A percentile compares a stretch with the other conserved stretches of the same genome.
phyloP scores from a whole-genome alignment of 2,113 vertebrate genomes.

The Lycaon pictus region DNA sequence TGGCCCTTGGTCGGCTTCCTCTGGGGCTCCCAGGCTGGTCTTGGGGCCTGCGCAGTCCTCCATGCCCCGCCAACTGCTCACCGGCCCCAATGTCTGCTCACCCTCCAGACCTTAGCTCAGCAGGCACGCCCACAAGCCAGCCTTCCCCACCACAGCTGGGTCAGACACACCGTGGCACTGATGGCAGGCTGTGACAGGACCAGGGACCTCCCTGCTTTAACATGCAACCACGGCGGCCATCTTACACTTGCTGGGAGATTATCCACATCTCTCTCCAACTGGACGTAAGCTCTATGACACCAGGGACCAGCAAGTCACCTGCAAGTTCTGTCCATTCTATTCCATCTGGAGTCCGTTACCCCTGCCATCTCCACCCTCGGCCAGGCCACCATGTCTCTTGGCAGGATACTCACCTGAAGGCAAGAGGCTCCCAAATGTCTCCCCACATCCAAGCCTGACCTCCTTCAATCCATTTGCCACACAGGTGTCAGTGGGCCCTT shows the following conservation, averaged over 20 bases:
- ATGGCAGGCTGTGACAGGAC: neutral
- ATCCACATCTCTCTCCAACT: neutral
- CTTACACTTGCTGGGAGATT: neutral
- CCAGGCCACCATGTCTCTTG: neutral
- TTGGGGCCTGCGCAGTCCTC: neutral
- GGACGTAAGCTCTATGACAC: neutral
- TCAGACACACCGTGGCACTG: neutral
- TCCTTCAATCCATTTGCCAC: neutral
- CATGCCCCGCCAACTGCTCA: neutral
- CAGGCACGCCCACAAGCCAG: neutral
- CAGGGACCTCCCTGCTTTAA: too few relatives aligned
- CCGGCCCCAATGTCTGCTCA: too few relatives aligned
- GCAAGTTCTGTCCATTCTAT: neutral
- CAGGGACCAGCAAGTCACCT: neutral
- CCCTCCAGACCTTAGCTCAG: neutral
- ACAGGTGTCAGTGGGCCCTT: neutral
- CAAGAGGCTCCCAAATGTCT: neutral
- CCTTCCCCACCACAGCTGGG: neutral
- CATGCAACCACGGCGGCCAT: rapidly evolving
- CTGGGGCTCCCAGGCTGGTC: neutral
- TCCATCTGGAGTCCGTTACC: neutral
- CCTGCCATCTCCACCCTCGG: neutral
- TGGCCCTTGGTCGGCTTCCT: neutral
- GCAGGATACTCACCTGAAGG: neutral
- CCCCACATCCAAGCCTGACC: neutral